Conservation (phyloP, 2,888 invertebrate species). For the Eupithecia centaureata region DNA sequence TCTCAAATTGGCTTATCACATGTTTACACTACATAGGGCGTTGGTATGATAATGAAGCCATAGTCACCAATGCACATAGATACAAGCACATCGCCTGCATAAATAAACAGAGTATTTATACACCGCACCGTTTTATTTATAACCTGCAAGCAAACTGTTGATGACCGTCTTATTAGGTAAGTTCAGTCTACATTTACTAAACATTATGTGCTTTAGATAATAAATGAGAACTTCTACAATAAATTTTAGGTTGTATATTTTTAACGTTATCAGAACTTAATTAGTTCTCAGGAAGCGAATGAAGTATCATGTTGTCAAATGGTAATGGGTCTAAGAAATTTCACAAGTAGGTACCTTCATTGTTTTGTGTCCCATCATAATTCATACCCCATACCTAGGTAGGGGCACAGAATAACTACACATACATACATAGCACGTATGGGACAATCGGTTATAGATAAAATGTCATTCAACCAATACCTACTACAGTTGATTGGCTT, state of each 20-base stretch:
- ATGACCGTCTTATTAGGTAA: neutral
- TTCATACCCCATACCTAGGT: no score
- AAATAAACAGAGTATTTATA: constrained; percentile 21
- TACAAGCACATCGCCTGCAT: constrained; percentile 1
- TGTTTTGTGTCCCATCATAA: no score
- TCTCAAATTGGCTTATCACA: neutral
- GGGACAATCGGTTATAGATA: neutral
- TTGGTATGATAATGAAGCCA: constrained; percentile 17
- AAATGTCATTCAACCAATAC: neutral
- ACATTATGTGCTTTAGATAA: neutral
- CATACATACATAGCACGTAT: neutral
- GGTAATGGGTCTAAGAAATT: neutral
- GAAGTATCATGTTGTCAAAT: neutral
- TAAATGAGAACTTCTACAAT: neutral
- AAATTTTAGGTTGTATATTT: neutral
- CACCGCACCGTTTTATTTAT: constrained; percentile 2
- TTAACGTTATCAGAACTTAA: neutral
- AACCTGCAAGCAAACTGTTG: neutral
- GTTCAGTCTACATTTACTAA: neutral
- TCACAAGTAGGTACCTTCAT: no score
- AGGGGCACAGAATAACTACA: no score
- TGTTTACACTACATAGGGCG: neutral
- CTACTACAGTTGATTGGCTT: neutral
- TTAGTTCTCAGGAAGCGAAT: neutral
- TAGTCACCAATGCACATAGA: neutral